Percentiles rank a stretch among this genome's conserved stretches.
These are phyloP conservation scores for Aporrectodea caliginosa DNA, from an alignment of 1,140 invertebrate species.

Conservation along the genomic window DNA sequence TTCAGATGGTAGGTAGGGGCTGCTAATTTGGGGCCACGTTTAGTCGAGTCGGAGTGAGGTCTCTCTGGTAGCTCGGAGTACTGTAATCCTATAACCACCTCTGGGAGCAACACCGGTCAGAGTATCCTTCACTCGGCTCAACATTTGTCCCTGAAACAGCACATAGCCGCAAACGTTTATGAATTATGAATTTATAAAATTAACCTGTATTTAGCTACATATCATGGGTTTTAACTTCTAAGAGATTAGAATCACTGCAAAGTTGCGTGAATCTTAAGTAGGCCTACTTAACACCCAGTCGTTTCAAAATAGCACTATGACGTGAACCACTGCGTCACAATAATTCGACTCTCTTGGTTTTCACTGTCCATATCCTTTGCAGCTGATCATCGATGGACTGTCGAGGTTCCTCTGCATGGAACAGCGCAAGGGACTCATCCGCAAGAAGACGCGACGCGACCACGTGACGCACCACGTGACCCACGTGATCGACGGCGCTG, in stretches of 20 bases:
- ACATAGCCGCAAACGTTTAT: too few species aligned
- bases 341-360: too few species aligned
- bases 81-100: too few species aligned
- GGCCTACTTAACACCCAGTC: too few species aligned
- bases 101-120: neutral
- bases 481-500: conserved; percentile 21
- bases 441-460: conserved; percentile 13
- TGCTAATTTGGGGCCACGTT: neutral
- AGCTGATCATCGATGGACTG: conserved; percentile 30
- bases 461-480: conserved; percentile 27
- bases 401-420: conserved; percentile 31
- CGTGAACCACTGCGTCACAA: too few species aligned
- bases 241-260: too few species aligned
- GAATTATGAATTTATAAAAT: too few species aligned
- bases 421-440: conserved; percentile 21
- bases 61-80: neutral
- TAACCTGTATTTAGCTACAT: too few species aligned
- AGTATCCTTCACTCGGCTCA: neutral
- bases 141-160: neutral
- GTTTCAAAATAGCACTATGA: too few species aligned
- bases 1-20: neutral
- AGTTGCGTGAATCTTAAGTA: too few species aligned
- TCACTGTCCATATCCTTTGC: too few species aligned
- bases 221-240: too few species aligned
- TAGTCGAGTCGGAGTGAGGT: neutral